Base-by-base conservation (phyloP, 2,113 vertebrate species). In the Upupa epops region DNA sequence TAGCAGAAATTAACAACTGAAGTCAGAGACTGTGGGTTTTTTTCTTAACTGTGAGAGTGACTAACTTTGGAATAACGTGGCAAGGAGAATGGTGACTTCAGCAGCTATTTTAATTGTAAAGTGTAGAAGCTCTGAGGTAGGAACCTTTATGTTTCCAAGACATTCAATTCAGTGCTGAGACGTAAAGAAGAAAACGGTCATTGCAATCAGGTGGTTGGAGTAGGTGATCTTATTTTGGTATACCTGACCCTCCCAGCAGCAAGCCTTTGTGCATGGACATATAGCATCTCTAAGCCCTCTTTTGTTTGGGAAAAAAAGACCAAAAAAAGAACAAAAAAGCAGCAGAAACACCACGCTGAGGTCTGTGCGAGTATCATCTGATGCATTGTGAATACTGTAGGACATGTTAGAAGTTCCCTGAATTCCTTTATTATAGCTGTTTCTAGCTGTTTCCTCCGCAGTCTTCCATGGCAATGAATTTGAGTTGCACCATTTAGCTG, bases 401-500 rank as follows among this genome's bases (percentile, higher is more conserved):
- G 42, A 65, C 31, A 42, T 42, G 40, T 42, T 42, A 42, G 40
- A 42, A 42, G 18, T 78, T 66, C 70, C 4, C 25, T 2, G 1
- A 66, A 59, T 77, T 66, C 22, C 6, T 63, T 69, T 66, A 14
- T 73, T 77, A 9, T 24, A 14, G 24, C 51, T 72, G 10, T 42
- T 72, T 70, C 6, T 48, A 26, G 28, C 17, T 55, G 24, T 63
- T 65, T 10, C 29, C 29, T 72, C 40, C 13, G 4, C 4, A 73
- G 22, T 52, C 20, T 34, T 81, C 37, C 24, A 18, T 0, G 3
- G 28, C 17, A 63, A 7, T 42, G 17, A 59, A 7, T 59, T 71
- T 55, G 37, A 54, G 16, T 78, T 91, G 37, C 7, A 24, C 49
- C 0, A 0, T 15, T 6, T 64, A 45, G 32, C 4, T 45, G 26